These are phyloP conservation scores for Marasmarcha lunaedactyla DNA, from an alignment of 2,888 invertebrate genomes.

Conservation along the genomic window DNA sequence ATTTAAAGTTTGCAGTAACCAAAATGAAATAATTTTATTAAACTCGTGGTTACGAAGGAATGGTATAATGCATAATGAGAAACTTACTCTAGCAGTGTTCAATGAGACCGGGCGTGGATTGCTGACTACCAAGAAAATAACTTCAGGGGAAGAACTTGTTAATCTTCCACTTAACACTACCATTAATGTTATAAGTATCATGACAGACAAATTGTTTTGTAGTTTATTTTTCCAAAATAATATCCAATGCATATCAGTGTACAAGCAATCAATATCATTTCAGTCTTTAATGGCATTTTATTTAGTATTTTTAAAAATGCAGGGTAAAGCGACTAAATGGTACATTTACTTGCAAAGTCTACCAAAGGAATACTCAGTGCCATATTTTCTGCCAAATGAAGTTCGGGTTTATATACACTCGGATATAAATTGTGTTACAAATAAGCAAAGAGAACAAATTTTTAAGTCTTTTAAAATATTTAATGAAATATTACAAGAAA, in stretches of 20 bases:
- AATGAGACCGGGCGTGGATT: conserved; percentile 80
- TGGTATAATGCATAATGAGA: conserved; percentile 68
- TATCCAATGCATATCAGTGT: conserved; percentile 49
- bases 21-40: conserved; percentile 49
- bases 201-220: conserved; percentile 67
- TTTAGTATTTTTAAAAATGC: conserved; percentile 75
- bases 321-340: conserved; percentile 68
- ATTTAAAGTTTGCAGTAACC: conserved; percentile 39
- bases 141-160: conserved; percentile 70
- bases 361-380: conserved; percentile 75
- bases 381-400: conserved; percentile 73
- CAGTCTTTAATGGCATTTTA: conserved; percentile 82
- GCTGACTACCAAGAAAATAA: conserved; percentile 68
- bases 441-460: conserved; percentile 62
- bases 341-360: conserved; percentile 76
- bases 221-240: conserved; percentile 44
- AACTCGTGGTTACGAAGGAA: conserved; percentile 65
- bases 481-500: conserved; percentile 48
- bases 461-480: conserved; percentile 49
- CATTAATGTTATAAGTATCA: conserved; percentile 69
- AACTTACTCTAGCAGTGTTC: conserved; percentile 72
- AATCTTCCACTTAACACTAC: conserved; percentile 71
- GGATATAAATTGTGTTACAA: conserved; percentile 63
- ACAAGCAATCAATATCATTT: conserved; percentile 61
- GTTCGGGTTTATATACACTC: conserved; percentile 69